phyloP scores from a whole-genome alignment of 2,113 vertebrate species.

The Pseudopodoces humilis region DNA sequence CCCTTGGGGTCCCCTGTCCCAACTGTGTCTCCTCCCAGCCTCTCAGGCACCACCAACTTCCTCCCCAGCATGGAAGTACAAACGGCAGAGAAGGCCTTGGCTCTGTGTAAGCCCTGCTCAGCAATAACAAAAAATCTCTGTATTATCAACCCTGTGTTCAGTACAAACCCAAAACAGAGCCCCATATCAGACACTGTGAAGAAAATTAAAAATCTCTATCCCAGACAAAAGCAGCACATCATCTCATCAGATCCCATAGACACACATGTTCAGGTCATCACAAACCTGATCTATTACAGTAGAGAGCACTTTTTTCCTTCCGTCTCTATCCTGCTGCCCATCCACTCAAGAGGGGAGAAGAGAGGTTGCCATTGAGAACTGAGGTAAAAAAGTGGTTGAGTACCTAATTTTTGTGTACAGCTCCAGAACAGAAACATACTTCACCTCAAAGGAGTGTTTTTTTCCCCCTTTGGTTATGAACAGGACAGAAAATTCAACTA shows the following conservation, averaged over 20 bases:
- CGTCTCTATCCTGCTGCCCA: neutral
- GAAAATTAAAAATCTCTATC: neutral
- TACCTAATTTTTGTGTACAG: neutral
- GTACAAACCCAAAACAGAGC: neutral
- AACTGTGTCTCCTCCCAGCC: neutral
- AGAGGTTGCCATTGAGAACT: neutral
- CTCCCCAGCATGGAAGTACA: accelerated
- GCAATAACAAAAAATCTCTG: neutral
- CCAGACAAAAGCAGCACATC: neutral
- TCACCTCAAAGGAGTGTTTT: neutral
- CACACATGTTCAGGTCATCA: neutral
- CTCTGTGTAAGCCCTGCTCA: neutral
- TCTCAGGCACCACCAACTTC: accelerated
- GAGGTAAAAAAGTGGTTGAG: neutral
- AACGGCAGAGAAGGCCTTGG: neutral
- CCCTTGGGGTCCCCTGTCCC: neutral
- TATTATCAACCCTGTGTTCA: neutral
- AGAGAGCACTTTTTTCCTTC: neutral
- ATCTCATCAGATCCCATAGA: neutral
- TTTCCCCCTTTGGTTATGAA: neutral
- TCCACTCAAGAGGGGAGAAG: neutral
- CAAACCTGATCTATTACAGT: neutral
- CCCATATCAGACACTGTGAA: neutral
- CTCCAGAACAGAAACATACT: neutral
- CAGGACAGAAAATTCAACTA: neutral